phyloP scores from a whole-genome alignment of 2,113 vertebrate species.

The Cisticola juncidis region DNA sequence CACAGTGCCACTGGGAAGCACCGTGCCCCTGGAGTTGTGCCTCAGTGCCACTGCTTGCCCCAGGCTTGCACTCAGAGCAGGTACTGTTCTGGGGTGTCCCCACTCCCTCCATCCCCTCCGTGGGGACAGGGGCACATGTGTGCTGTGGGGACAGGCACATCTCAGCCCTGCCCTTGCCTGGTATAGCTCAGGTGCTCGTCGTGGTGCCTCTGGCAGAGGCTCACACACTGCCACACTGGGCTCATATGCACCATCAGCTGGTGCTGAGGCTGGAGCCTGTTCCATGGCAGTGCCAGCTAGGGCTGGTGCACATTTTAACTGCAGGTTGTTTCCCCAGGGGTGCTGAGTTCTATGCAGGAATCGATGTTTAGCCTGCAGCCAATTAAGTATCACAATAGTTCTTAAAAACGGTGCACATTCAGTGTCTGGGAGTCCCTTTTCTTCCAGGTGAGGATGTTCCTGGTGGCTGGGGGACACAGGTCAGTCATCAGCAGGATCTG shows the following conservation, averaged over 20 bases:
- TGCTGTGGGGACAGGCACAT: neutral
- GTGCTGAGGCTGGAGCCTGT: neutral
- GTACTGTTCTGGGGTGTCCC: fast-evolving
- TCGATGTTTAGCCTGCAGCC: neutral
- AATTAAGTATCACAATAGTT: neutral
- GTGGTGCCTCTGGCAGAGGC: neutral
- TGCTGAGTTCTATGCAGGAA: neutral
- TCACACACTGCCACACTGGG: fast-evolving
- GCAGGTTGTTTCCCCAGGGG: neutral
- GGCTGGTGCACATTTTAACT: neutral
- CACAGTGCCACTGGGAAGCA: fast-evolving
- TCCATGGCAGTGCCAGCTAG: neutral
- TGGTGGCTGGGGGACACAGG: neutral
- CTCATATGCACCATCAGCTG: fast-evolving
- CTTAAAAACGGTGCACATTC: neutral
- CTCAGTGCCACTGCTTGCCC: neutral
- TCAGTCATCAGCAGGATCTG: neutral
- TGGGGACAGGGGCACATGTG: fast-evolving
- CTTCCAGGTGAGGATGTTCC: neutral
- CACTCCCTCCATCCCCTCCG: neutral
- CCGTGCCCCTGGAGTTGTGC: fast-evolving
- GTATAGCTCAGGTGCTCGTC: neutral
- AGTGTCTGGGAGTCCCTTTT: neutral
- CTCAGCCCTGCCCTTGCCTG: neutral
- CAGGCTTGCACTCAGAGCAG: fast-evolving